These are phyloP conservation scores for Acleris literana DNA, from an alignment of 2,888 invertebrate genomes.

Conservation along the genomic window DNA sequence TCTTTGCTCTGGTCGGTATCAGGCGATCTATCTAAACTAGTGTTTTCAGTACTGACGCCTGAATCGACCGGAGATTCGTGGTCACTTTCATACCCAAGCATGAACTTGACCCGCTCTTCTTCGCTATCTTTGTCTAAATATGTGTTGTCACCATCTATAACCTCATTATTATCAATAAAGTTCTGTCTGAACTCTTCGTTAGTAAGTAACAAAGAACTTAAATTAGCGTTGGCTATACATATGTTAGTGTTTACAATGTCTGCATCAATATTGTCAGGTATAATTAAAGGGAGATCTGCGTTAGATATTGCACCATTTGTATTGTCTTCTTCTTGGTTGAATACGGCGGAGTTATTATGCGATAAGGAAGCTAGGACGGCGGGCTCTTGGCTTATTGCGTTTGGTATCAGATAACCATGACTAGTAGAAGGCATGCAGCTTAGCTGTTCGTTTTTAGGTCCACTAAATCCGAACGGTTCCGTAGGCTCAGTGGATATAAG, in stretches of 20 bases:
- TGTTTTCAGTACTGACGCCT: slow-evolving; percentile 89
- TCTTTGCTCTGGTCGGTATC: slow-evolving; percentile 79
- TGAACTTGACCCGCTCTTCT: slow-evolving; percentile 72
- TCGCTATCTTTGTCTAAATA: slow-evolving; percentile 54
- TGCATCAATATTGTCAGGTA: slow-evolving; percentile 71
- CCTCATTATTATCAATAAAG: slow-evolving; percentile 57
- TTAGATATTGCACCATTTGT: slow-evolving; percentile 57
- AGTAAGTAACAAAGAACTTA: slow-evolving; percentile 83
- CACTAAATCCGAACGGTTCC: slow-evolving; percentile 56
- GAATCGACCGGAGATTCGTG: slow-evolving; percentile 84
- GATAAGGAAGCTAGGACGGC: slow-evolving; percentile 81
- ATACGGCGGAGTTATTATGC: slow-evolving; percentile 75
- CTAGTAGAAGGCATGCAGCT: slow-evolving; percentile 85
- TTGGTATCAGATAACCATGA: slow-evolving; percentile 86
- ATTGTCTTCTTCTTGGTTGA: slow-evolving; percentile 69
- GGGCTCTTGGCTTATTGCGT: slow-evolving; percentile 83
- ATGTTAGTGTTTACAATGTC: slow-evolving; percentile 79
- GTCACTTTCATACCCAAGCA: slow-evolving; percentile 78
- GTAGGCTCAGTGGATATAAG: slow-evolving; percentile 63
- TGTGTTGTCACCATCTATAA: slow-evolving; percentile 58
- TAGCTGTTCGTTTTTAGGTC: slow-evolving; percentile 69
- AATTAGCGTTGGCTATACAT: slow-evolving; percentile 85
- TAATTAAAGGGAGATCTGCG: slow-evolving; percentile 67
- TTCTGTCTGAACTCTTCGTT: slow-evolving; percentile 73
- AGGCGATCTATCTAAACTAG: slow-evolving; percentile 86